Conservation (phyloP, 2,113 vertebrate species). For the Poeciliopsis turrubarensis region DNA sequence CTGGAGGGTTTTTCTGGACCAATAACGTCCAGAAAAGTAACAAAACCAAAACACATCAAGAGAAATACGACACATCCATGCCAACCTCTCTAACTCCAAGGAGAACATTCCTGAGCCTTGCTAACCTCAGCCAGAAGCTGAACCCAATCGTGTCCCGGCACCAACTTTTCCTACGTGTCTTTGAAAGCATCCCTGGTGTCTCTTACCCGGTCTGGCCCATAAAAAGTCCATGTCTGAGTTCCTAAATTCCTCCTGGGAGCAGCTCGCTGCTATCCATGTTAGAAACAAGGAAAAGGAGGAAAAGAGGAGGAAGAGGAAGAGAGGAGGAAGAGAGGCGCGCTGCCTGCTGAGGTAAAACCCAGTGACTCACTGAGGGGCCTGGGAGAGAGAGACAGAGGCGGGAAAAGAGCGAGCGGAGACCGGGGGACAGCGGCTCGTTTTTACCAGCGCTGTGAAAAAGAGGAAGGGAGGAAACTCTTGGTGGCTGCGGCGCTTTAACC, state of each 20-base stretch:
- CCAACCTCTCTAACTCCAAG: slow-evolving; percentile 22
- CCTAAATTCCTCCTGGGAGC: slow-evolving; percentile 7
- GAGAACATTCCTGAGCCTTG: slow-evolving; percentile 39
- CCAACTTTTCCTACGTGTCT: not conserved
- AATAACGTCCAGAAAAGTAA: not conserved
- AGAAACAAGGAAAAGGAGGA: not conserved
- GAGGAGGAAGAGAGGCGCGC: slow-evolving; percentile 27
- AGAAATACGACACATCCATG: not conserved
- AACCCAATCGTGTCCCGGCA: slow-evolving; percentile 3
- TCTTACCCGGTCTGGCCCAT: slow-evolving; percentile 73
- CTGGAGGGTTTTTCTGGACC: too few relatives aligned
- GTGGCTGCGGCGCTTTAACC: slow-evolving; percentile 1
- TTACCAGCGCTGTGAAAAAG: slow-evolving; percentile 20
- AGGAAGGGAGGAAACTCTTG: slow-evolving; percentile 59
- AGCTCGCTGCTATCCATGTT: slow-evolving; percentile 28
- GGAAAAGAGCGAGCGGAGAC: not conserved
- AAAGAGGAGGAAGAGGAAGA: not conserved
- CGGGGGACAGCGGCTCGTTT: slow-evolving; percentile 10
- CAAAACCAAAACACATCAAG: not conserved
- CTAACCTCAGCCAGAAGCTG: slow-evolving; percentile 24
- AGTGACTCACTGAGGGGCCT: slow-evolving; percentile 55
- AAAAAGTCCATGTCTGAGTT: slow-evolving; percentile 67
- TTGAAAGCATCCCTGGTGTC: not conserved
- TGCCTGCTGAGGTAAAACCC: slow-evolving; percentile 42
- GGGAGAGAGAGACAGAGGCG: slow-evolving; percentile 11